Evolutionary conservation across 2,888 invertebrate species (phyloP), one percentile per base, ranked within the genome.

Genomic region (Limnephilus lunatus): DNA sequence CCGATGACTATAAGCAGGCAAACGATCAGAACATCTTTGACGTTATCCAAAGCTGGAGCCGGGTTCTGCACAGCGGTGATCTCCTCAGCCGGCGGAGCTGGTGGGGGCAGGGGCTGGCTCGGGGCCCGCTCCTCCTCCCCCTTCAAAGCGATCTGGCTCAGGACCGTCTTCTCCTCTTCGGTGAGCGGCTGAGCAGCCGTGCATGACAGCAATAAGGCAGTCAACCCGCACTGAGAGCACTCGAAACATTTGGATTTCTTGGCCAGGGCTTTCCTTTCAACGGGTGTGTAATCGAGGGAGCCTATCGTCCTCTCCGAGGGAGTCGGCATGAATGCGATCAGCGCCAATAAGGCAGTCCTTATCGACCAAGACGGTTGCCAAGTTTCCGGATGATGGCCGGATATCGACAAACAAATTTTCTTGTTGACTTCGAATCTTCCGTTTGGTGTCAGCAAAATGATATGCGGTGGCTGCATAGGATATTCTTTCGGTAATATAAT

Each of bases 321-420:
- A 9, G 98, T 98, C 0, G 99, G 99, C 98, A 99, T 98, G 95
- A 99, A 99, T 2, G 99, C 98, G 94, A 99, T 99, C 92, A 99
- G 96, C 30, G 99, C 99, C 94, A 99, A 95, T 92, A 99, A 95
- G 19, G 99, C 99, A 90, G 99, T 99, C 93, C 99, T 97, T 94
- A 99, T 99, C 53, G 99, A 99, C 99, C 99, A 99, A 4, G 98
- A 99, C 44, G 99, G 99, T 94, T 99, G 98, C 99, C 99, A 99
- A 81, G 98, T 98, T 95, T 99, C 99, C n/a, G 99, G 99, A 95
- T 99, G 99, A 95, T 99, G 98, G 9, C 98, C 99, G 93, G 99
- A 99, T 94, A 99, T 99, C 93, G 98, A 99, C 94, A 99, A 96
- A 95, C 99, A 99, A 94, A 99, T 99, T 95, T 99, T 99, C 95